phyloP scores from a whole-genome alignment of 1,140 invertebrate genomes.

The Tetranychus urticae region DNA sequence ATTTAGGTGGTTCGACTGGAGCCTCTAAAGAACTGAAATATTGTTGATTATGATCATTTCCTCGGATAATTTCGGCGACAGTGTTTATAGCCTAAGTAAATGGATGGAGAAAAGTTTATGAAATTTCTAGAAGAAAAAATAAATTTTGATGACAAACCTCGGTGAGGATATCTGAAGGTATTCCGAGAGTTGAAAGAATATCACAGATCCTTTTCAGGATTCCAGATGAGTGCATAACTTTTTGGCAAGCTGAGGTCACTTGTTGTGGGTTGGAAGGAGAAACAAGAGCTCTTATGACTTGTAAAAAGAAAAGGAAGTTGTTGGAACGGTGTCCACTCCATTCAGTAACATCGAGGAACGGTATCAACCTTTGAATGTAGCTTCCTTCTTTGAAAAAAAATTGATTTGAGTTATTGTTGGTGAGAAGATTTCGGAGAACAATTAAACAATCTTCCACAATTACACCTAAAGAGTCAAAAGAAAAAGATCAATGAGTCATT shows the following conservation, averaged over 20 bases:
- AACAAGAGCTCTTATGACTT: slow-evolving; percentile 60
- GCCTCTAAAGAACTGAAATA: slow-evolving; percentile 74
- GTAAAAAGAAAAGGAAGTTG: slow-evolving; percentile 38
- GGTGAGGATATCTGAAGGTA: slow-evolving; percentile 81
- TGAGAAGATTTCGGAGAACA: slow-evolving; percentile 77
- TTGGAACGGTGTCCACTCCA: slow-evolving; percentile 48
- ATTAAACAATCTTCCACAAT: slow-evolving; percentile 93
- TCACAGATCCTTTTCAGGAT: slow-evolving; percentile 42
- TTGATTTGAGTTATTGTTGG: slow-evolving; percentile 90
- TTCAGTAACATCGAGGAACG: slow-evolving; percentile 56
- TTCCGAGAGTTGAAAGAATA: slow-evolving; percentile 81
- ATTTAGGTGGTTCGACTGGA: slow-evolving; percentile 39
- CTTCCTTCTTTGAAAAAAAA: slow-evolving; percentile 89
- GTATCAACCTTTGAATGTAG: slow-evolving; percentile 62
- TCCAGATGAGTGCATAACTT: slow-evolving; percentile 57
- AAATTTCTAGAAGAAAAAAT: neutral
- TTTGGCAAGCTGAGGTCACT: slow-evolving; percentile 56
- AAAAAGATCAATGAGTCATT: slow-evolving; percentile 18
- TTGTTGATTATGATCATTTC: slow-evolving; percentile 70
- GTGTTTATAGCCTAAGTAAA: slow-evolving; percentile 53
- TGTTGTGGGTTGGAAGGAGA: slow-evolving; percentile 62
- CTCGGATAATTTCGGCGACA: slow-evolving; percentile 80
- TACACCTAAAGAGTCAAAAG: slow-evolving; percentile 25
- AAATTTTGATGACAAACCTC: slow-evolving; percentile 27
- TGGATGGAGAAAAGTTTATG: neutral